These are phyloP conservation scores for Oryzias melastigma DNA, from an alignment of 2,113 vertebrate genomes.

Conservation along the genomic window DNA sequence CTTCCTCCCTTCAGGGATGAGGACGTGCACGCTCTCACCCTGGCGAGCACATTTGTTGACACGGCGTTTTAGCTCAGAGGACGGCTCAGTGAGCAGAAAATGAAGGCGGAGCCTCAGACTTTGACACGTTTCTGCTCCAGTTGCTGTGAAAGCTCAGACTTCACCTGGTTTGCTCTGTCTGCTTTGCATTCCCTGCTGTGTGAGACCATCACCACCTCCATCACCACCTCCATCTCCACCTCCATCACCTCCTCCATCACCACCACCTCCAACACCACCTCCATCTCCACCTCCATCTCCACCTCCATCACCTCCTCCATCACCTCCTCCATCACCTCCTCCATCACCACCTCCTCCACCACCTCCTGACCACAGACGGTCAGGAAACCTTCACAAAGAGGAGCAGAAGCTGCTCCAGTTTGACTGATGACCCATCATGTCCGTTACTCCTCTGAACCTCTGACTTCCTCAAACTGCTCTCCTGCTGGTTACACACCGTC, in stretches of 20 bases:
- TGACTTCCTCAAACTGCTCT: too few species aligned
- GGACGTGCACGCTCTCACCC: too few species aligned
- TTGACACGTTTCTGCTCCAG: constrained; percentile 55
- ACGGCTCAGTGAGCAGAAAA: neutral
- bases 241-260: constrained; percentile 23
- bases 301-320: constrained; percentile 18
- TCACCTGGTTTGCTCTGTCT: constrained; percentile 53
- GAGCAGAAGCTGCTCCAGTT: too few species aligned
- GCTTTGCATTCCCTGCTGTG: constrained; percentile 51
- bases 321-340: constrained; percentile 15
- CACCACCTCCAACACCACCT: constrained; percentile 9
- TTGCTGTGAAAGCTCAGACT: constrained; percentile 48
- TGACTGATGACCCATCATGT: too few species aligned
- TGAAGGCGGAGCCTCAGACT: constrained; percentile 5
- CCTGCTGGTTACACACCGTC: neutral
- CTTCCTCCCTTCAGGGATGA: too few species aligned
- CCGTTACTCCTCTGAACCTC: too few species aligned
- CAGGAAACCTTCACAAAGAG: too few species aligned
- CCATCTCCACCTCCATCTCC: constrained; percentile 15
- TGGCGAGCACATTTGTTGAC: neutral
- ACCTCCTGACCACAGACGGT: too few species aligned
- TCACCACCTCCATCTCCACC: too few species aligned
- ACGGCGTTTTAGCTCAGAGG: constrained; percentile 12
- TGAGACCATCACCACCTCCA: too few species aligned
- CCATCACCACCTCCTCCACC: constrained; percentile 15